Evolutionary conservation across 2,113 vertebrate genomes (phyloP).

Genomic region (Odontophorus gujanensis): DNA sequence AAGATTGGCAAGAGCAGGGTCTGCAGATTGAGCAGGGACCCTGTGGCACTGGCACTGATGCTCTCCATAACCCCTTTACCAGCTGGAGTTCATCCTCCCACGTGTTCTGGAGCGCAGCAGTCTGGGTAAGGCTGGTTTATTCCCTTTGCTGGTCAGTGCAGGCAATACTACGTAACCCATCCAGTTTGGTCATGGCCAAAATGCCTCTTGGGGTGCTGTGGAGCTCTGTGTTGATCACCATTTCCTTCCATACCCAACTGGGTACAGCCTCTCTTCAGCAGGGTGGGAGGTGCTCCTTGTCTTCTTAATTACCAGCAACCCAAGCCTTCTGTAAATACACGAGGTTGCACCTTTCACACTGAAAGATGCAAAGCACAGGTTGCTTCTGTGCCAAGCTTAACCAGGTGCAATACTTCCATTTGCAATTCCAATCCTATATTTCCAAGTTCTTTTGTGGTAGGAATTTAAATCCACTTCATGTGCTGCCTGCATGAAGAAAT

Average conservation of each 20-base stretch:
- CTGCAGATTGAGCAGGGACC: neutral
- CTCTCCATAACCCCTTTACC: neutral
- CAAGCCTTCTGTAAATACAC: neutral
- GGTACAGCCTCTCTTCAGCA: neutral
- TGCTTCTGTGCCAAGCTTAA: neutral
- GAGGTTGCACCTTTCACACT: neutral
- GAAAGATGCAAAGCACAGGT: neutral
- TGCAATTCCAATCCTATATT: neutral
- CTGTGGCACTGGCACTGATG: rapidly evolving
- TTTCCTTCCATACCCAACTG: neutral
- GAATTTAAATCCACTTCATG: neutral
- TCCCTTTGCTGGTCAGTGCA: neutral
- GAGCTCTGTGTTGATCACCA: neutral
- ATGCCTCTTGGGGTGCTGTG: neutral
- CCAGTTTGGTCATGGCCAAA: neutral
- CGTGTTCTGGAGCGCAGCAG: neutral
- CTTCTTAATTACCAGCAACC: rapidly evolving
- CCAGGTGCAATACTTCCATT: neutral
- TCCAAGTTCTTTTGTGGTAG: neutral
- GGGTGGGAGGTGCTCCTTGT: neutral
- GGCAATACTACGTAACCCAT: neutral
- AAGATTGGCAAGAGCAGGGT: neutral
- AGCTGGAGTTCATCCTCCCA: neutral
- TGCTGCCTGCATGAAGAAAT: neutral
- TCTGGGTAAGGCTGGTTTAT: rapidly evolving